Evolutionary conservation across 2,888 invertebrate genomes (phyloP), one percentile per base, ranked within the genome.

Genomic region (Baccha elongata): DNA sequence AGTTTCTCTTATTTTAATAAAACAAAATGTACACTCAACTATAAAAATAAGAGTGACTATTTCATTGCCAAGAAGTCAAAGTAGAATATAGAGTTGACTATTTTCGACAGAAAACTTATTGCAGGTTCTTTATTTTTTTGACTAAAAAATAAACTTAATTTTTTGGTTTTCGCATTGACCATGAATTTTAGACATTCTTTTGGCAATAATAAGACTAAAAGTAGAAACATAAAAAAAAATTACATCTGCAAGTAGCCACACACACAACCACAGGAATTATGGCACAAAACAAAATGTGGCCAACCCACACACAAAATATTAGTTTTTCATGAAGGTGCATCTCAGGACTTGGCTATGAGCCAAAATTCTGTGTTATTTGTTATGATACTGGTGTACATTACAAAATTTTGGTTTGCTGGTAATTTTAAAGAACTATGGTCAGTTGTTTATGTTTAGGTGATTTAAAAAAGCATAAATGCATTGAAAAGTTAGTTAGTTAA

Each of bases 101-200:
- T 53, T 37, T 52, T 35, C 21, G 32, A 21, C 35, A 15, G 32
- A 17, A n/a, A 21, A 64, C 10, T 71, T 32, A 64, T 64, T 73
- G 73, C 64, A 48, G 62, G 52, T 55, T 55, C 37, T 53, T 53
- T 71, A 52, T 13, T 55, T 68, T 44, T 1, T 44, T 19, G 19
- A 19, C 6, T 3, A 13, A 37, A 37, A 42, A 1, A 19, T 40
- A 48, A 42, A 65, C 44, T 44, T 46, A 11, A 55, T 50, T n/a
- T n/a, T n/a, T n/a, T 50, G 29, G 55, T 37, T 37, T 13, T 60
- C 62, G 48, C 62, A 76, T 58, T 76, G 76, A 71, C 76, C 76
- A 64, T 76, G 76, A 76, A 64, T 40, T 42, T n/a, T 35, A 32
- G 23, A n/a, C 23, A 48, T 15, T 50, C 40, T 13, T 67, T 46